A percentile compares a stretch with the other conserved stretches of the same genome.
Conservation (phyloP, 1,140 invertebrate genomes). For the Leptestheria dahalacensis region DNA sequence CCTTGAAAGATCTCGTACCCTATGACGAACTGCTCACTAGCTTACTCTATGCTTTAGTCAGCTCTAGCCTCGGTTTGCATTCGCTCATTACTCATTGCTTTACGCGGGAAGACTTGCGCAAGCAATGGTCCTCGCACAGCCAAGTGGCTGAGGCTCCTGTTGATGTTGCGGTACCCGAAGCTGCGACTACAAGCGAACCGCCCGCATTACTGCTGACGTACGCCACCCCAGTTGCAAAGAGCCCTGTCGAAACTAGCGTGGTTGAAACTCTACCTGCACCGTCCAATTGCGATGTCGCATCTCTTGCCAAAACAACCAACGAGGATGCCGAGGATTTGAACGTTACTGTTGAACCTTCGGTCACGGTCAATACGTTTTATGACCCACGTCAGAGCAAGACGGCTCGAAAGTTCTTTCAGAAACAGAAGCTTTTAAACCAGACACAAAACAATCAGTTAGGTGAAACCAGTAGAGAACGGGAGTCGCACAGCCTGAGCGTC, state of each 20-base stretch:
- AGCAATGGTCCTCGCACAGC: neutral
- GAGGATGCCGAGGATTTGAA: neutral
- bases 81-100: neutral
- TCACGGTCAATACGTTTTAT: constrained; percentile 43
- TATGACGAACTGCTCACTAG: constrained; percentile 5
- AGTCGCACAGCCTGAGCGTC: neutral
- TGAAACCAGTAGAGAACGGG: neutral
- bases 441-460: constrained; percentile 5
- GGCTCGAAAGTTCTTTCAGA: constrained; percentile 79
- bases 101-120: neutral
- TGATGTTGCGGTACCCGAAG: neutral
- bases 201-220: neutral
- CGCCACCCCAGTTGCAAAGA: neutral
- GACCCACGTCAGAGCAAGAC: constrained; percentile 85
- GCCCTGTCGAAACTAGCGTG: neutral
- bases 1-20: neutral
- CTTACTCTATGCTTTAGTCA: neutral
- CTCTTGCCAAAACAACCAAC: neutral
- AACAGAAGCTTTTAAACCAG: constrained; percentile 46
- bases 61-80: neutral
- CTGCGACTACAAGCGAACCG: neutral
- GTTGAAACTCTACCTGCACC: neutral
- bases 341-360: neutral
- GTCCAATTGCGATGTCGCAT: neutral
- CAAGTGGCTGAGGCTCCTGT: neutral